Evolutionary conservation across 2,113 vertebrate species (phyloP).

Genomic region (Sterrhoptilus dennistouni): DNA sequence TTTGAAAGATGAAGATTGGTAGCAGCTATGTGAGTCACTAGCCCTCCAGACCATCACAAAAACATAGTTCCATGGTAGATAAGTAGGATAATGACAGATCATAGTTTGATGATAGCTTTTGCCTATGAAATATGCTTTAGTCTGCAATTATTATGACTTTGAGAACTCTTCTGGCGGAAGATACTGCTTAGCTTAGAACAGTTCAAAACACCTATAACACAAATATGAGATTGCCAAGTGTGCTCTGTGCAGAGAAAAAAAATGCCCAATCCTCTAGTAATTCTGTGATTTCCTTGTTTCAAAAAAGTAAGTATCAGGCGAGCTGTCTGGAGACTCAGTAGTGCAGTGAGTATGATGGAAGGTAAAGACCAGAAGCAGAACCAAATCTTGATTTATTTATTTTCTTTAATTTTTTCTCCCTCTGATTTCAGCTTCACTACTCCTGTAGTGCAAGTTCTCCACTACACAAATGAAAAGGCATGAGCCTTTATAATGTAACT

Average conservation of each 20-base stretch:
- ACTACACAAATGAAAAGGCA: background rate
- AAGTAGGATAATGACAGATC: background rate
- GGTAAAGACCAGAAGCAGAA: background rate
- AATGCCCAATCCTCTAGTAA: background rate
- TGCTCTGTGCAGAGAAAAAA: background rate
- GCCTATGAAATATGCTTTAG: background rate
- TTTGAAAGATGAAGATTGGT: background rate
- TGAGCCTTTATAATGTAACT: background rate
- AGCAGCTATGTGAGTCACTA: background rate
- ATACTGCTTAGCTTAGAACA: background rate
- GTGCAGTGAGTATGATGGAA: rapidly evolving
- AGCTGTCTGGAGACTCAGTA: background rate
- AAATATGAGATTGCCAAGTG: background rate
- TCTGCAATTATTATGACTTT: background rate
- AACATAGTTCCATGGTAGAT: background rate
- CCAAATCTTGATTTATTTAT: background rate
- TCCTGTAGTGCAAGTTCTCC: background rate
- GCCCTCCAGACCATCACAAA: background rate
- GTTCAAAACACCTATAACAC: background rate
- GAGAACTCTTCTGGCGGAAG: background rate
- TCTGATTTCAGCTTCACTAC: background rate
- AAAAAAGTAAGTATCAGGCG: background rate
- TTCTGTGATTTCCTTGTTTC: background rate
- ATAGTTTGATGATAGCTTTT: background rate
- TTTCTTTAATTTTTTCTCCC: background rate